A percentile compares a stretch with the other conserved stretches of the same genome.
Conservation (phyloP, 2,113 vertebrate genomes). For the Laterallus jamaicensis region DNA sequence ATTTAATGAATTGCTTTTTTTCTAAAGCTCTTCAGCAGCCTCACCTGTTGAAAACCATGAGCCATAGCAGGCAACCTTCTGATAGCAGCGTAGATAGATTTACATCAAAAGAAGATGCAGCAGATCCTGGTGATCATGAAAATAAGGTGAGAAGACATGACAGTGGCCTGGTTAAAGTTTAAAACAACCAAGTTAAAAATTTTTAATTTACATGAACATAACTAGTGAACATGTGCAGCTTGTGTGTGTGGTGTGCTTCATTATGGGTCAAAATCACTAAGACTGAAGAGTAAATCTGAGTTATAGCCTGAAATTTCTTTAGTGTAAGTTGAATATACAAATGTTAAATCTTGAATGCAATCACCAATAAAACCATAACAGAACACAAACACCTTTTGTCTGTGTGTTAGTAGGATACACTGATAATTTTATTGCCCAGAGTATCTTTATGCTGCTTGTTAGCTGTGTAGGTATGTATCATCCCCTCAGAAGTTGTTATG, state of each 20-base stretch:
- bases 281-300: not conserved
- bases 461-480: not conserved
- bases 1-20: not conserved
- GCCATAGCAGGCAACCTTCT: conserved; percentile 90
- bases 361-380: not conserved
- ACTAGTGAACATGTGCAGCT: not conserved
- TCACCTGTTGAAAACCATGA: conserved; percentile 80
- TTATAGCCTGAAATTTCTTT: not conserved
- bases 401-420: not conserved
- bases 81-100: conserved; percentile 89
- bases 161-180: not conserved
- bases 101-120: conserved; percentile 83
- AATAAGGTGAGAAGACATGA: conserved; percentile 80
- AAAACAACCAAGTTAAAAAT: not conserved
- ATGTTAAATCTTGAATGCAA: not conserved
- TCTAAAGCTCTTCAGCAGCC: conserved; percentile 86
- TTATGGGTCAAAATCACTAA: not conserved
- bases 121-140: conserved; percentile 83
- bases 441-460: not conserved
- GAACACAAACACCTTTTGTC: not conserved
- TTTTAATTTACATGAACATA: not conserved
- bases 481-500: not conserved
- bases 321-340: accelerated
- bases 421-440: not conserved
- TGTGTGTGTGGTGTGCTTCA: not conserved